phyloP scores from a whole-genome alignment of 2,888 invertebrate genomes.

The Luperina nickerlii region DNA sequence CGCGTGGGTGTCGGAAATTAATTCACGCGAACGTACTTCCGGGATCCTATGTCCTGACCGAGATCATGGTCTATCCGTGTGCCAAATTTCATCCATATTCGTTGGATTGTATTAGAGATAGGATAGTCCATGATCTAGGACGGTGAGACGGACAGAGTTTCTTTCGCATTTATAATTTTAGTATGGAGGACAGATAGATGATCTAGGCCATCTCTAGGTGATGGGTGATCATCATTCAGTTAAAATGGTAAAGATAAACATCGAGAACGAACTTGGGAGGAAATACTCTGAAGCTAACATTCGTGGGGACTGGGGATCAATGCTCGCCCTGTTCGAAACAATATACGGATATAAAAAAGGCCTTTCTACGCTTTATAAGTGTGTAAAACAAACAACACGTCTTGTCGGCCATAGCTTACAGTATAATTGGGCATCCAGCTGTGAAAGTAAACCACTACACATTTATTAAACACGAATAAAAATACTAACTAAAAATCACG shows the following conservation, averaged over 20 bases:
- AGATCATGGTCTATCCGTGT: background rate
- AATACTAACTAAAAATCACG: background rate
- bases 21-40: too few species aligned
- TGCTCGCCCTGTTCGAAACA: background rate
- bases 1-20: background rate
- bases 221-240: background rate
- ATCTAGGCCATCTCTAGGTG: background rate
- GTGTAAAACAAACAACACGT: conserved; percentile 22
- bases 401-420: conserved; percentile 12
- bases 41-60: background rate
- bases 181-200: background rate
- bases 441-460: conserved; percentile 33
- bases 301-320: background rate
- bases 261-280: background rate
- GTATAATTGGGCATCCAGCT: conserved; percentile 34
- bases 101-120: too few species aligned
- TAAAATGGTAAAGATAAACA: background rate
- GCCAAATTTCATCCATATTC: background rate
- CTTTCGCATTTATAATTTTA: background rate
- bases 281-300: background rate
- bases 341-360: background rate
- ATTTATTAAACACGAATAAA: conserved; percentile 36
- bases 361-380: background rate
- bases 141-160: background rate
- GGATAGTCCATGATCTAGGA: too few species aligned